Evolutionary conservation across 2,888 invertebrate species (phyloP).

Genomic region (Liposcelis brunnea): DNA sequence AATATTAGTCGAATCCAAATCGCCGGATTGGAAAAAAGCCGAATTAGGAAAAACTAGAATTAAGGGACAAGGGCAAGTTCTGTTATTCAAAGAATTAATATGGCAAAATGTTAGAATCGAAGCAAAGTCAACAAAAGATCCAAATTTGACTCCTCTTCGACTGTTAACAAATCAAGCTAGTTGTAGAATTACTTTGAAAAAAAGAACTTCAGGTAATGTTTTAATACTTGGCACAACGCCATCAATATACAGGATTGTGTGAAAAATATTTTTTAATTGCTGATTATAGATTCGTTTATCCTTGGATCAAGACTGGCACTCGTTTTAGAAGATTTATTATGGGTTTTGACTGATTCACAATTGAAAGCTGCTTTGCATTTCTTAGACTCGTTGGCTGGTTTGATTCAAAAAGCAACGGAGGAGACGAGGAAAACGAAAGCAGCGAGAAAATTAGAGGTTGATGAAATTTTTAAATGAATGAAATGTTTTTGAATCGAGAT

Average conservation of each 20-base stretch:
- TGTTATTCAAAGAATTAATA: conserved; percentile 92
- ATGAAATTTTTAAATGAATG: conserved; percentile 11
- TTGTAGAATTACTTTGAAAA: conserved; percentile 93
- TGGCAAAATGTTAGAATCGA: conserved; percentile 97
- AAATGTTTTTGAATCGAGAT: conserved; percentile 9
- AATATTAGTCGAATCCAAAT: conserved; percentile 84
- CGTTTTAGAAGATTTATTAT: conserved; percentile 86
- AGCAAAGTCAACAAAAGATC: conserved; percentile 66
- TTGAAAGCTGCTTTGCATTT: conserved; percentile 83
- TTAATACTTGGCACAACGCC: no score
- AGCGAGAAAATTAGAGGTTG: conserved; percentile 61
- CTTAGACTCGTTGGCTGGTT: conserved; percentile 62
- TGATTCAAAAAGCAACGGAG: conserved; percentile 65
- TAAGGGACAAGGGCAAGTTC: conserved; percentile 78
- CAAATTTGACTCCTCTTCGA: conserved; percentile 69
- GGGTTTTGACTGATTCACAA: conserved; percentile 95
- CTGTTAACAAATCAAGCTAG: conserved; percentile 79
- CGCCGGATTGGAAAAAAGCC: conserved; percentile 72
- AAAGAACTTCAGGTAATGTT: conserved; percentile 70
- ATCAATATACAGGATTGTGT: no score
- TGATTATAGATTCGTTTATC: conserved; percentile 72
- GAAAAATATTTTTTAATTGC: no score
- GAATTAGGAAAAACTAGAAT: conserved; percentile 83
- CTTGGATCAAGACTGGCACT: conserved; percentile 80
- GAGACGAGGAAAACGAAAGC: conserved; percentile 68